These are phyloP conservation scores for Leucosticte australis DNA, from an alignment of 2,113 vertebrate species.

Conservation along the genomic window DNA sequence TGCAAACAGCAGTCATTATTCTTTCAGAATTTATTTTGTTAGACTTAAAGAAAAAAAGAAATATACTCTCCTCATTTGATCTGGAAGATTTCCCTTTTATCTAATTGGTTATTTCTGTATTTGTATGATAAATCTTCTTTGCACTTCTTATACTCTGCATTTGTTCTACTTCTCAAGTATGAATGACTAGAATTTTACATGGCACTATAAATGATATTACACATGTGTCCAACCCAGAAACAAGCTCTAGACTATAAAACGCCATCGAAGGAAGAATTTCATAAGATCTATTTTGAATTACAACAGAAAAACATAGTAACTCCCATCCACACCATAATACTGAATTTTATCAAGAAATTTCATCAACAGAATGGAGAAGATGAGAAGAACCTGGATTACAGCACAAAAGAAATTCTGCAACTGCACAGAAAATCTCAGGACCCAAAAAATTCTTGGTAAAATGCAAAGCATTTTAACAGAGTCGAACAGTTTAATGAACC, in stretches of 20 bases:
- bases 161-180: not conserved
- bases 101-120: not conserved
- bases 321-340: not conserved
- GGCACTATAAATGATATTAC: not conserved
- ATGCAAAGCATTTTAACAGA: not conserved
- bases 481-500: rapidly evolving
- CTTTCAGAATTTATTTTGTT: not conserved
- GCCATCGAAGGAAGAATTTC: not conserved
- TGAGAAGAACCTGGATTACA: not conserved
- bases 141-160: not conserved
- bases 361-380: not conserved
- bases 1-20: not conserved
- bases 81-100: not conserved
- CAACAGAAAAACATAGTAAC: not conserved
- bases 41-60: not conserved
- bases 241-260: not conserved
- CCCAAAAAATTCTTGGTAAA: not conserved
- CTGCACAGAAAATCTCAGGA: not conserved
- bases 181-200: not conserved
- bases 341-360: not conserved
- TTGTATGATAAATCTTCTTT: not conserved
- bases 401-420: not conserved
- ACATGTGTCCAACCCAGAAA: not conserved
- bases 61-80: not conserved
- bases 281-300: not conserved